These are phyloP conservation scores for Panopea generosa DNA, from an alignment of 2,888 invertebrate genomes.

Conservation along the genomic window DNA sequence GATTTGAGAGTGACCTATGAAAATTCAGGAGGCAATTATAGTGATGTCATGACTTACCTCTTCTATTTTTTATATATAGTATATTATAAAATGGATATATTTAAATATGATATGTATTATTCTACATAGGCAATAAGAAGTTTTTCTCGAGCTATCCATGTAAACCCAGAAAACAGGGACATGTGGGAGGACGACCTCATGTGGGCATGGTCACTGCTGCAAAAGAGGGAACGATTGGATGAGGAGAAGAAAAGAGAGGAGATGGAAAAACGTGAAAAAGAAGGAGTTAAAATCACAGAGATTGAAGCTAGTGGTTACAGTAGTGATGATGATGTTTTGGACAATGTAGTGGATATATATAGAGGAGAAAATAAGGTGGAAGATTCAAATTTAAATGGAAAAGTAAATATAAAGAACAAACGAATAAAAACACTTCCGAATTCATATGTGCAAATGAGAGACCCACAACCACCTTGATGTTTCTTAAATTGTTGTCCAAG, in stretches of 20 bases:
- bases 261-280: slow-evolving; percentile 22
- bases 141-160: slow-evolving; percentile 83
- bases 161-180: slow-evolving; percentile 82
- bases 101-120: neutral
- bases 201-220: slow-evolving; percentile 75
- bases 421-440: slow-evolving; percentile 47
- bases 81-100: neutral
- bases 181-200: slow-evolving; percentile 84
- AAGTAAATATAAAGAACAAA: neutral
- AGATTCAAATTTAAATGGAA: slow-evolving; percentile 1
- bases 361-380: slow-evolving; percentile 3
- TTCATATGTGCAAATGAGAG: slow-evolving; percentile 72
- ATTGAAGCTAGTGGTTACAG: slow-evolving; percentile 40
- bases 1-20: neutral
- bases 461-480: slow-evolving; percentile 39
- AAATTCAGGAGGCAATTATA: neutral
- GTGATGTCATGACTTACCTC: no score
- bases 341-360: slow-evolving; percentile 19
- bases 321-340: slow-evolving; percentile 11
- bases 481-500: no score
- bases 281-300: slow-evolving; percentile 58
- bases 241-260: slow-evolving; percentile 49
- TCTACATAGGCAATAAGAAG: slow-evolving; percentile 81
- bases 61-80: neutral
- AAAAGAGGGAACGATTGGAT: slow-evolving; percentile 56